Percentiles rank a stretch among this genome's conserved stretches.
Conservation (phyloP, 2,797 vertebrate genomes). For the Vultur gryphus region DNA sequence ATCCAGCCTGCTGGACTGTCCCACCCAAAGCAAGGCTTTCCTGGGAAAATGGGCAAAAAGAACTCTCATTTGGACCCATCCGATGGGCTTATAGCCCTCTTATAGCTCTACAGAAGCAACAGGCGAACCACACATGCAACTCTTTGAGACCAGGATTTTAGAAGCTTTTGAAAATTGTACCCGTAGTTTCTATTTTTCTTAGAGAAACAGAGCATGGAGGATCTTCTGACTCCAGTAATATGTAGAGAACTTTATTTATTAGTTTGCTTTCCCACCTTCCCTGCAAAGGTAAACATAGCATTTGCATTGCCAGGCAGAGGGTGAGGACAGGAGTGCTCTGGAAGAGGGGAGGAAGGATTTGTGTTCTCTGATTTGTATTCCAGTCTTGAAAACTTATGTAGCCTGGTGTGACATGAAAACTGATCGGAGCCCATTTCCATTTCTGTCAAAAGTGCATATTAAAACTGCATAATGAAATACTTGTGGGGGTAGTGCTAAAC, state of each 20-base stretch:
- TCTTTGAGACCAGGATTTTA: neutral
- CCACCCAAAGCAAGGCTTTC: neutral
- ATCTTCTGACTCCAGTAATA: neutral
- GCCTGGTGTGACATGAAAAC: conserved; percentile 57
- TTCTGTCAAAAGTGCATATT: conserved; percentile 59
- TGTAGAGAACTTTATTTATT: neutral
- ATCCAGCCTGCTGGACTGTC: neutral
- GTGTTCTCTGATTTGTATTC: conserved; percentile 56
- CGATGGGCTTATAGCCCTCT: neutral
- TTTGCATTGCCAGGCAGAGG: neutral
- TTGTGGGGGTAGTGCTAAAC: conserved; percentile 66
- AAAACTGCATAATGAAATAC: conserved; percentile 64
- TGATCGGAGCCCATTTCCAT: conserved; percentile 54
- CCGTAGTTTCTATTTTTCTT: neutral
- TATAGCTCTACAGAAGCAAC: neutral
- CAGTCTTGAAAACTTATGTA: conserved; percentile 37
- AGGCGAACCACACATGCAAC: accelerated
- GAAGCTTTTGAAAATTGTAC: neutral
- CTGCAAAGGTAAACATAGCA: neutral
- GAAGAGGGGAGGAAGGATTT: neutral
- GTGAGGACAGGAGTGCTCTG: neutral
- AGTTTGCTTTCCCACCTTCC: neutral
- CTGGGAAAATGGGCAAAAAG: neutral
- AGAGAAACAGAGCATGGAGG: neutral
- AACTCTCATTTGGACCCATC: neutral